Evolutionary conservation across 2,113 vertebrate genomes (phyloP).

Genomic region (Plotosus lineatus): DNA sequence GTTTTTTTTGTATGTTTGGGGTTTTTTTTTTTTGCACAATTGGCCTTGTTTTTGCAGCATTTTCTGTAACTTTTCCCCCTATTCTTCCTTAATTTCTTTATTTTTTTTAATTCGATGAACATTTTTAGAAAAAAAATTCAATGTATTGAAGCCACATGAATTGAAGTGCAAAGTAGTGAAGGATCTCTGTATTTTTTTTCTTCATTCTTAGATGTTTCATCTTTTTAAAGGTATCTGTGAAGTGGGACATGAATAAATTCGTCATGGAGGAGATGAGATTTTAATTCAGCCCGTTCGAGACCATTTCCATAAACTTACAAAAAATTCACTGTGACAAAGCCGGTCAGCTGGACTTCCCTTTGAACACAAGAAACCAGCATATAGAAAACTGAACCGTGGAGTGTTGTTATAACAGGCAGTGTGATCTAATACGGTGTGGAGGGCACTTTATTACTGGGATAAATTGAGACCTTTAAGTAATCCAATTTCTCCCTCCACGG

Average conservation of each 20-base stretch:
- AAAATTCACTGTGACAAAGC: background rate
- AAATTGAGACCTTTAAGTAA: constrained; percentile 48
- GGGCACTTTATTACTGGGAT: constrained; percentile 43
- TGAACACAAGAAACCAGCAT: constrained; percentile 2
- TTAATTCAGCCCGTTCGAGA: constrained; percentile 1
- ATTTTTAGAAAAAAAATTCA: too few species aligned
- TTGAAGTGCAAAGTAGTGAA: too few species aligned
- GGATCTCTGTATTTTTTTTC: background rate
- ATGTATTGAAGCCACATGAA: too few species aligned
- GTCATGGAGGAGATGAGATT: constrained; percentile 16
- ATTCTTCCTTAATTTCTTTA: too few species aligned
- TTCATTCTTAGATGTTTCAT: constrained; percentile 1
- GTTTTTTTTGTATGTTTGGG: too few species aligned
- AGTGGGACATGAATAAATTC: constrained; percentile 4
- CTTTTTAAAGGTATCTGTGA: background rate
- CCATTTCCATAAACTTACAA: constrained; percentile 12
- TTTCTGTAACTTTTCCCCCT: too few species aligned
- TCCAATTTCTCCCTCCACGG: constrained; percentile 25
- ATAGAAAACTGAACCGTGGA: background rate
- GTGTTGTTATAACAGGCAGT: constrained; percentile 32
- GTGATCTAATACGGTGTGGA: constrained; percentile 38
- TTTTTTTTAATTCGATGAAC: constrained; percentile 19
- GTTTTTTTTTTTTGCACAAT: too few species aligned
- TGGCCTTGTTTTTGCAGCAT: too few species aligned
- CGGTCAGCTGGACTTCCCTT: background rate